A percentile compares a stretch with the other conserved stretches of the same genome.
Conservation (phyloP, 2,113 vertebrate species). For the Nyctereutes procyonoides region DNA sequence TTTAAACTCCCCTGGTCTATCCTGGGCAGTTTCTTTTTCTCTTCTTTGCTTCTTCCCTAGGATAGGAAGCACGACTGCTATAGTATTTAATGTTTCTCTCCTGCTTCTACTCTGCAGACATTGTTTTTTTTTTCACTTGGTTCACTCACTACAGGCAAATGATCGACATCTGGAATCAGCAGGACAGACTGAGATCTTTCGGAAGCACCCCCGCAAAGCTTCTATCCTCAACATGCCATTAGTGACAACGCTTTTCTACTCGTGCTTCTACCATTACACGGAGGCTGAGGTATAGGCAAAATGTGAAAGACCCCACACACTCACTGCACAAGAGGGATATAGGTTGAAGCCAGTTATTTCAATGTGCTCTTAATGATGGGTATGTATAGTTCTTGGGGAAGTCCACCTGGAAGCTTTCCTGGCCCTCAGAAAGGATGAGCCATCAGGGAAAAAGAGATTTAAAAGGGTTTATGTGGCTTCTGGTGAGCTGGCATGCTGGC, state of each 20-base stretch:
- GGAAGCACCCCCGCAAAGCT: conserved; percentile 94
- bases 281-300: conserved; percentile 89
- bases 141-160: conserved; percentile 85
- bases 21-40: background rate
- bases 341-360: background rate
- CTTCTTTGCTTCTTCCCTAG: background rate
- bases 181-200: conserved; percentile 93
- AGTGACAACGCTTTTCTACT: conserved; percentile 97
- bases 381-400: background rate
- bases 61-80: background rate
- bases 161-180: conserved; percentile 90
- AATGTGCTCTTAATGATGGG: background rate
- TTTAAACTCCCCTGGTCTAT: background rate
- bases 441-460: background rate
- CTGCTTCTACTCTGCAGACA: background rate
- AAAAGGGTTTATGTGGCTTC: background rate
- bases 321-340: background rate
- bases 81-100: background rate
- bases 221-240: conserved; percentile 97
- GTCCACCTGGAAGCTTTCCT: background rate
- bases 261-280: conserved; percentile 97
- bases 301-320: background rate
- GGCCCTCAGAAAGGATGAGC: background rate
- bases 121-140: conserved; percentile 27
- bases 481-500: background rate